A percentile compares a stretch with the other conserved stretches of the same genome.
Evolutionary conservation across 2,113 vertebrate species (phyloP).

Genomic region (Platysteira castanea): DNA sequence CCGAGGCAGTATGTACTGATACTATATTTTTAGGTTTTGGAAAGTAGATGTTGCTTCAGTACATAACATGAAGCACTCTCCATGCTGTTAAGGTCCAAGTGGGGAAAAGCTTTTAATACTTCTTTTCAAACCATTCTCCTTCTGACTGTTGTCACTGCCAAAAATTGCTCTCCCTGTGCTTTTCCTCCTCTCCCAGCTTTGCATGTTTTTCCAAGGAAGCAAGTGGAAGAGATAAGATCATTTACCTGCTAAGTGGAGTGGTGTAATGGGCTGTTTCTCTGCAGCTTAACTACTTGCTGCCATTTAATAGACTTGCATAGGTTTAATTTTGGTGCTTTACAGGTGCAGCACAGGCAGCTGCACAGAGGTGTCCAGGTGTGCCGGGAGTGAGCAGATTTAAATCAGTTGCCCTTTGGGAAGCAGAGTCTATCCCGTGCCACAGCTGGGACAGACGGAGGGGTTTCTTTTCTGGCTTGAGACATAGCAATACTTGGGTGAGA

Average conservation of each 20-base stretch:
- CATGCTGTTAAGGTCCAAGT: background rate
- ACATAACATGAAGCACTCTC: background rate
- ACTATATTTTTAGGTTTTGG: background rate
- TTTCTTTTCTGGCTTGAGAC: background rate
- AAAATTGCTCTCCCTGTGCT: background rate
- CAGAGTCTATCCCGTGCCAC: rapidly evolving
- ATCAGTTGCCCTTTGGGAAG: background rate
- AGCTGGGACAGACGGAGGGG: background rate
- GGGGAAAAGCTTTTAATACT: background rate
- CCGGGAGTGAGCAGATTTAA: background rate
- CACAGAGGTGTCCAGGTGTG: background rate
- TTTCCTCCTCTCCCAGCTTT: background rate
- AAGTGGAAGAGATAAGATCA: background rate
- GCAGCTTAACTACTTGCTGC: background rate
- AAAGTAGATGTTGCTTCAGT: conserved; percentile 26
- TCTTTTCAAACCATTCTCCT: background rate
- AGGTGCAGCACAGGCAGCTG: background rate
- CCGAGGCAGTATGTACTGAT: background rate
- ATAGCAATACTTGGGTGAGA: rapidly evolving
- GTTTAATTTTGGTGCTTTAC: background rate
- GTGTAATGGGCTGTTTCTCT: background rate
- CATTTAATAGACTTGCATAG: background rate
- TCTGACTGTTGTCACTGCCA: background rate
- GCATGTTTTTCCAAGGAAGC: background rate
- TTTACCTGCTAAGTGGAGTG: background rate